Percentiles rank a stretch among this genome's conserved stretches.
Evolutionary conservation across 2,888 invertebrate genomes (phyloP).

Genomic region (Maniola hyperantus): DNA sequence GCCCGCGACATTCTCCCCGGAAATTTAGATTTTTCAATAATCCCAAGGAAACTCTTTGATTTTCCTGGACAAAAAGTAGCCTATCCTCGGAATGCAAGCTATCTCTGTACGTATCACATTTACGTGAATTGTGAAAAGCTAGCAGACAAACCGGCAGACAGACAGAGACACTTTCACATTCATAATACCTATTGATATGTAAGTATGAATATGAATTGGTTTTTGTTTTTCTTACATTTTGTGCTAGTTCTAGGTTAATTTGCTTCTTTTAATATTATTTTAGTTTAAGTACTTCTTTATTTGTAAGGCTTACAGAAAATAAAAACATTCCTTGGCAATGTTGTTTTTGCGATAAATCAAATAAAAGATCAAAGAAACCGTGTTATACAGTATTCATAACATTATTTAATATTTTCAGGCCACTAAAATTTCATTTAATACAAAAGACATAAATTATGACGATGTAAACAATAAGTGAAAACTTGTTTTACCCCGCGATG

Average conservation of each 20-base stretch:
- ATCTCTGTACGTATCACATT: too few species aligned
- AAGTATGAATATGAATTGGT: not conserved
- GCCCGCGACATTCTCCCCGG: too few species aligned
- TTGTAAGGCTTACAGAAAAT: not conserved
- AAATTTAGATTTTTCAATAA: too few species aligned
- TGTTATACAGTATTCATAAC: not conserved
- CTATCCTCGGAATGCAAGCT: too few species aligned
- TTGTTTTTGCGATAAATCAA: not conserved
- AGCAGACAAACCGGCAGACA: too few species aligned
- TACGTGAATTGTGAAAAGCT: too few species aligned
- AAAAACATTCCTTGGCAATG: not conserved
- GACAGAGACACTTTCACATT: too few species aligned
- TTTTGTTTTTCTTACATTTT: slow-evolving; percentile 4
- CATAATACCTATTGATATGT: not conserved
- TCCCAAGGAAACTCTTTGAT: too few species aligned
- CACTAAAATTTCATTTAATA: slow-evolving; percentile 21
- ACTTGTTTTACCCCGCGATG: slow-evolving; percentile 58
- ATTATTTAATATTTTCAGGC: slow-evolving; percentile 5
- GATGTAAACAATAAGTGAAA: slow-evolving; percentile 53
- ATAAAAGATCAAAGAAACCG: not conserved
- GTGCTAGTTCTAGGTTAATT: not conserved
- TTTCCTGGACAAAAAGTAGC: too few species aligned
- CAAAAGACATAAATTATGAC: slow-evolving; percentile 33
- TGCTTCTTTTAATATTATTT: not conserved
- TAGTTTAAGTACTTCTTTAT: not conserved